A percentile compares a stretch with the other conserved stretches of the same genome.
Evolutionary conservation across 2,113 vertebrate species (phyloP).

Genomic region (Deroptyus accipitrinus): DNA sequence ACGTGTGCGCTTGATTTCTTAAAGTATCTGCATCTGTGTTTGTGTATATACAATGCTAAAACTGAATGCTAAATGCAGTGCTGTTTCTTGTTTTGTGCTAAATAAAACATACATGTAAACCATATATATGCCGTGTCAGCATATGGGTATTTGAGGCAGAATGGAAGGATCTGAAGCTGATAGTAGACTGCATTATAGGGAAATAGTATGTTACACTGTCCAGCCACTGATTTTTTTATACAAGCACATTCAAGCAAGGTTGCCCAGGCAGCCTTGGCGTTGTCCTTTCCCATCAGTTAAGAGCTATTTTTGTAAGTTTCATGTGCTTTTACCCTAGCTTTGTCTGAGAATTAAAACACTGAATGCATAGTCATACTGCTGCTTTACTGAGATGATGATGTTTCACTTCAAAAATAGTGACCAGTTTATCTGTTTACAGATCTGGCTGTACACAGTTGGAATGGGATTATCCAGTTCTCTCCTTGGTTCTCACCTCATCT

Average conservation of each 20-base stretch:
- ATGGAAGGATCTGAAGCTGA: neutral
- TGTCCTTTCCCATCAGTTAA: neutral
- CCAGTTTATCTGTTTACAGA: neutral
- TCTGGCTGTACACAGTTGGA: neutral
- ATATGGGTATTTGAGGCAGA: neutral
- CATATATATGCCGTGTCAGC: neutral
- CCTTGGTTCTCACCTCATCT: neutral
- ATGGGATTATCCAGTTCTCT: neutral
- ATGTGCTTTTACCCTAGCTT: neutral
- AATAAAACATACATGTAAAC: neutral
- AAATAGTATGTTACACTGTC: neutral
- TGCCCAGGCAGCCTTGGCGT: neutral
- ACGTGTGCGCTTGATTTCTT: neutral
- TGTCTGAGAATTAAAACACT: neutral
- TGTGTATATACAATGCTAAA: neutral
- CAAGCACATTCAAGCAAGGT: neutral
- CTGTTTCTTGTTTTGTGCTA: neutral
- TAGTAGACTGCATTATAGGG: neutral
- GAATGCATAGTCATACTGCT: neutral
- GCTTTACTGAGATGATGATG: neutral
- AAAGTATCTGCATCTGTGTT: neutral
- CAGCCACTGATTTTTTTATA: neutral
- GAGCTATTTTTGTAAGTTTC: neutral
- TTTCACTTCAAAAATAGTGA: neutral
- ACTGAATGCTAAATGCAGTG: neutral